Evolutionary conservation across 2,797 vertebrate species (phyloP).

Genomic region (Tenualosa thibaudeaui): DNA sequence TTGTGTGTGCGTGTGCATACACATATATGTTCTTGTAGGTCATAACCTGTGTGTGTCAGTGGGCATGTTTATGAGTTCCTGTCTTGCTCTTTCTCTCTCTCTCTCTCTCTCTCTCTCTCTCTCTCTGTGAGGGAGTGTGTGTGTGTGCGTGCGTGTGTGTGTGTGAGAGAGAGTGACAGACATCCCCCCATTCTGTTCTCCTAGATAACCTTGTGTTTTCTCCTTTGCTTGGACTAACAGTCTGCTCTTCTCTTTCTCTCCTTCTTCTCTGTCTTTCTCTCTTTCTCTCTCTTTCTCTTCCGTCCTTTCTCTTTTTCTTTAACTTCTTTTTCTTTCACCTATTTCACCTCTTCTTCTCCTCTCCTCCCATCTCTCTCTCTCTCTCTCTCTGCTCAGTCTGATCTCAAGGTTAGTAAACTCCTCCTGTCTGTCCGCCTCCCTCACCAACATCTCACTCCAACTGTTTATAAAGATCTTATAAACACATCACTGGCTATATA

Average conservation of each 20-base stretch:
- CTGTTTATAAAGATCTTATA: too few relatives aligned
- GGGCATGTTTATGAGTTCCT: too few relatives aligned
- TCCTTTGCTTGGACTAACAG: conserved; percentile 26
- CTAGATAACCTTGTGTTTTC: conserved; percentile 33
- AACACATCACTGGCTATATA: too few relatives aligned
- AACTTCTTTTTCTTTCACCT: background rate
- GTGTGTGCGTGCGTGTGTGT: background rate
- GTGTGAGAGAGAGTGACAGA: background rate
- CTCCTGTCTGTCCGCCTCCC: conserved; percentile 37
- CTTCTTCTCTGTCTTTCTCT: background rate
- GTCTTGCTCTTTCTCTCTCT: background rate
- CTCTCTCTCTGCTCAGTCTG: conserved; percentile 67
- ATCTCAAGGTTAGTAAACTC: conserved; percentile 78
- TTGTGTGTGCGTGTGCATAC: background rate
- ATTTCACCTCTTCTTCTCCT: background rate
- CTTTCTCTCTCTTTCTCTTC: background rate
- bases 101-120: too few relatives aligned
- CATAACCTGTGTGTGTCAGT: background rate
- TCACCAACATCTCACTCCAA: too few relatives aligned
- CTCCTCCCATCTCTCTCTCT: background rate
- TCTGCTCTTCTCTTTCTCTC: background rate
- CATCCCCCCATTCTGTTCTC: background rate
- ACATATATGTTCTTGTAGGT: conserved; percentile 49
- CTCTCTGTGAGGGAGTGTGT: too few relatives aligned
- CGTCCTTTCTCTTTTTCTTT: background rate